phyloP scores from a whole-genome alignment of 2,888 invertebrate species.

The Heliconius charithonia region DNA sequence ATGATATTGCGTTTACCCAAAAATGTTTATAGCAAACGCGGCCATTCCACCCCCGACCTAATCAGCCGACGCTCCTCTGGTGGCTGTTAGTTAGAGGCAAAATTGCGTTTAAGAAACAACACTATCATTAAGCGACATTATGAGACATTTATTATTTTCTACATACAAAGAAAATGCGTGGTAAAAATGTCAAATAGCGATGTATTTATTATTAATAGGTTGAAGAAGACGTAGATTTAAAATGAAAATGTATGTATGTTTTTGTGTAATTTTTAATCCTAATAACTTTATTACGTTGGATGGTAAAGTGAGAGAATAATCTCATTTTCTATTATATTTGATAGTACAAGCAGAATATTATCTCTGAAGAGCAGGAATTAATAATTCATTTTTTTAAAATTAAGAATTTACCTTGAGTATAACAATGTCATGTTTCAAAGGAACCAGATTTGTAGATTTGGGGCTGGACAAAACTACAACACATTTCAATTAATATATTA shows the following conservation, averaged over 20 bases:
- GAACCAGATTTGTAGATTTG: too few species aligned
- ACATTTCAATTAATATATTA: background rate
- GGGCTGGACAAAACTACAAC: too few species aligned
- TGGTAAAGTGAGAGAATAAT: too few species aligned
- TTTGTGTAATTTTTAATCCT: too few species aligned
- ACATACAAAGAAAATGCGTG: background rate
- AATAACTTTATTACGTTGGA: too few species aligned
- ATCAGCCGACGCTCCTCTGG: conserved; percentile 70
- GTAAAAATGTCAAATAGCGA: background rate
- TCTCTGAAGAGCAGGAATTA: background rate
- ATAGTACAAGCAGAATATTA: background rate
- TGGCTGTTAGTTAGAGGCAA: conserved; percentile 51
- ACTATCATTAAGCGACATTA: conserved; percentile 26
- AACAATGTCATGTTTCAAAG: too few species aligned
- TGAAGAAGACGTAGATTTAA: background rate
- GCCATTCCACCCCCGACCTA: conserved; percentile 70
- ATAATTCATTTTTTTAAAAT: background rate
- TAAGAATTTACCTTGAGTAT: too few species aligned
- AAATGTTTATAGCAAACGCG: conserved; percentile 74
- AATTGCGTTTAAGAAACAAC: conserved; percentile 45
- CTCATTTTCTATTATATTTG: too few species aligned
- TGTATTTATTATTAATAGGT: background rate
- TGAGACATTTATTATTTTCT: conserved; percentile 6
- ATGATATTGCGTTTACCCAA: conserved; percentile 80
- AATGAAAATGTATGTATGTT: too few species aligned